phyloP scores from a whole-genome alignment of 2,113 vertebrate genomes.

The Probosciger aterrimus region DNA sequence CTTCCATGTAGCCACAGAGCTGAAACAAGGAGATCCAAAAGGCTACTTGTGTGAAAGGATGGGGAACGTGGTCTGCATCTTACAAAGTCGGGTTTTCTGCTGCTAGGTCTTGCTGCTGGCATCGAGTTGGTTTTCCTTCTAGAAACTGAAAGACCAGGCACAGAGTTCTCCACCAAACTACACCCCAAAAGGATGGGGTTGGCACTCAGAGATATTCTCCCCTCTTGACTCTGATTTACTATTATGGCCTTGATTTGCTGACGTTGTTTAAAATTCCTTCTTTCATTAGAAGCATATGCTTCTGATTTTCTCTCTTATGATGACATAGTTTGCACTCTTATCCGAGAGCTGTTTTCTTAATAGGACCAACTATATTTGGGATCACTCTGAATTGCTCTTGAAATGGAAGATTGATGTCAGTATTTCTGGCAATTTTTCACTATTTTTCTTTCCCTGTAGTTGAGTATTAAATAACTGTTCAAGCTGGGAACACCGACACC shows the following conservation, averaged over 20 bases:
- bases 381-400: conserved; percentile 24
- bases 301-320: conserved; percentile 29
- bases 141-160: neutral
- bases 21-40: neutral
- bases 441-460: neutral
- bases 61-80: neutral
- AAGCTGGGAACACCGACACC: neutral
- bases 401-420: conserved; percentile 34
- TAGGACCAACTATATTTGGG: conserved; percentile 52
- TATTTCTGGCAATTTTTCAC: conserved; percentile 33
- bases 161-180: neutral
- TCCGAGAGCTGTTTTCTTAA: conserved; percentile 11
- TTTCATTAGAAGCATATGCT: conserved; percentile 24
- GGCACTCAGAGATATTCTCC: neutral
- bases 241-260: neutral
- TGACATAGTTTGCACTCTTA: conserved; percentile 36
- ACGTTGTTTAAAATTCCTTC: neutral
- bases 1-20: neutral
- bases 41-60: neutral
- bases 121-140: neutral
- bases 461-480: neutral
- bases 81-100: neutral
- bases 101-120: neutral
- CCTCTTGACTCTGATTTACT: neutral
- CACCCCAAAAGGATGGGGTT: neutral